Base-by-base conservation (phyloP, 1,140 invertebrate species). In the Drosophila truncata region DNA sequence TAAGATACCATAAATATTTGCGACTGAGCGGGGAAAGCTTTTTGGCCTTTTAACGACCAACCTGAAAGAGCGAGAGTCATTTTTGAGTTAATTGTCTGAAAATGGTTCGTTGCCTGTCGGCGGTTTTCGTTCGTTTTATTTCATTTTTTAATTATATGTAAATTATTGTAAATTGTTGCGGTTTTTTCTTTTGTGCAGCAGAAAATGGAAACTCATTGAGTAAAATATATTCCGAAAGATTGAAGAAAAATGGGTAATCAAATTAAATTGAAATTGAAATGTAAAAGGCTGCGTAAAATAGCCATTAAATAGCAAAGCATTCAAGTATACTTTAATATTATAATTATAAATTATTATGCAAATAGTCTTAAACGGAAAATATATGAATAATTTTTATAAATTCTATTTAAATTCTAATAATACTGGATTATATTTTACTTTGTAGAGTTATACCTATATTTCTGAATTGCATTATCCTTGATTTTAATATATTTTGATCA, bases 121-220 rank as follows among this genome's bases (percentile, higher is more conserved):
- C 29, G 63, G 65, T 49, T 69, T 37, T 55, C 31, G 20, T 54
- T 66, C 44, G 16, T 66, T 66, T 66, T 49, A 50, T 72, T 72
- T 54, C 23, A 25, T 79, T 87, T 77, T 64, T 69, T 81, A 83
- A 86, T 82, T 72, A 67, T 54, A 80, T 77, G 84, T 65, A 88
- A 87, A 88, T 88, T 80, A 88, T 83, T 87, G 67, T 80, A 87
- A 85, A 83, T 77, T 87, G 72, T 64, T 88, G 84, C 64, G 84
- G 61, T 70, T 80, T 84, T 77, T 47, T 74, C 74, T 66, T 64
- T 62, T 70, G 44, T 67, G 41, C 55, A 41, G 62, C 31, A 35
- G 31, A 52, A 25, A 33, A 23, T 29, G 54, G 46, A 14, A 44
- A 52, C 60, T 42, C 57, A n/a, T 57, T 75, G 20, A 29, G 10